Evolutionary conservation across 2,888 invertebrate species (phyloP).

Genomic region (Aporophyla lueneburgensis): DNA sequence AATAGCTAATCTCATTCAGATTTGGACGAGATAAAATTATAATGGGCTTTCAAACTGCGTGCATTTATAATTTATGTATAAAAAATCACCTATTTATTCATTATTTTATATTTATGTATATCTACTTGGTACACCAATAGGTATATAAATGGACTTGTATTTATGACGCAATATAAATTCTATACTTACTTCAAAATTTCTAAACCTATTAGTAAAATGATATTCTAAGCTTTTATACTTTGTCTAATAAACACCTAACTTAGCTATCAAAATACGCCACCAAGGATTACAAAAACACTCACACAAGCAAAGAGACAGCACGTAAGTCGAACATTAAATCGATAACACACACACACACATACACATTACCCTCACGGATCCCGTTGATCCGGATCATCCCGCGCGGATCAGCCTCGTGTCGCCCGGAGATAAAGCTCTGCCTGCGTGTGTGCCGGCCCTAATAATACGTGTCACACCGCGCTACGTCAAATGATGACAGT

Average conservation of each 20-base stretch:
- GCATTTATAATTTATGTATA: not conserved
- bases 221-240: not conserved
- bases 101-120: too few species aligned
- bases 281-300: conserved; percentile 32
- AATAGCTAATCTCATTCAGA: conserved; percentile 2
- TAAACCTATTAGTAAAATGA: not conserved
- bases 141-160: not conserved
- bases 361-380: conserved; percentile 67
- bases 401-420: conserved; percentile 88
- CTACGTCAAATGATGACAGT: conserved; percentile 49
- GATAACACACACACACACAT: conserved; percentile 72
- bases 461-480: conserved; percentile 59
- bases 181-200: too few species aligned
- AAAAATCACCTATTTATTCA: too few species aligned
- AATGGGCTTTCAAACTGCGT: not conserved
- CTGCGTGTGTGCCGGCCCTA: conserved; percentile 70
- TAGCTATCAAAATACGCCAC: not conserved
- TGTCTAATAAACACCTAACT: not conserved
- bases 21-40: conserved; percentile 21
- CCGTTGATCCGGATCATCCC: conserved; percentile 89
- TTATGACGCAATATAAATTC: not conserved
- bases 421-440: conserved; percentile 87
- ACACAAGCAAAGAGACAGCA: conserved; percentile 50
- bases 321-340: conserved; percentile 70
- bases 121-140: too few species aligned